Evolutionary conservation across 92 coral and sea anemone genomes (phyloP).

Genomic region (Zoanthus gigantus): DNA sequence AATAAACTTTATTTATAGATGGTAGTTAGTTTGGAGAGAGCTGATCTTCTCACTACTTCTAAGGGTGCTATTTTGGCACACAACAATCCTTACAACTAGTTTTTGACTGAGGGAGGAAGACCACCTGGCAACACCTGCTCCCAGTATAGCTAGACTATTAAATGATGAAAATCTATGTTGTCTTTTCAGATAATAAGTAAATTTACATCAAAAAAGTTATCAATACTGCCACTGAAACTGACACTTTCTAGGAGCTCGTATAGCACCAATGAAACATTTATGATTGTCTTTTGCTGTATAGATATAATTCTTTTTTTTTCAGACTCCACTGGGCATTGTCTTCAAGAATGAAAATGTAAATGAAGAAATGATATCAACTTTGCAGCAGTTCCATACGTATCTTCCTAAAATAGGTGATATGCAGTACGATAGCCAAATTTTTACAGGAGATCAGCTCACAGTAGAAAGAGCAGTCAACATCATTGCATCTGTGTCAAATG

Average conservation of each 20-base stretch:
- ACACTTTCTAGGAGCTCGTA: neutral
- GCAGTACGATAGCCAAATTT: conserved; percentile 50
- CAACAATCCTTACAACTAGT: neutral
- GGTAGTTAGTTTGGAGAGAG: neutral
- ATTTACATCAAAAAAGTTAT: neutral
- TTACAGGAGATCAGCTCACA: conserved; percentile 68
- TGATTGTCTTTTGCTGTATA: neutral
- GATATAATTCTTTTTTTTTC: conserved; percentile 4
- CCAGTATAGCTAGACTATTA: neutral
- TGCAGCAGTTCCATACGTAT: conserved; percentile 65
- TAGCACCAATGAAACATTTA: neutral
- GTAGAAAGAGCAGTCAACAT: conserved; percentile 72
- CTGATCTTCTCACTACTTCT: neutral
- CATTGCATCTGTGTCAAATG: conserved; percentile 67
- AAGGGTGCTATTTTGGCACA: neutral
- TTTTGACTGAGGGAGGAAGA: neutral
- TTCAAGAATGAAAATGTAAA: conserved; percentile 66
- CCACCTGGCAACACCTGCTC: neutral
- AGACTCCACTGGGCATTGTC: conserved; percentile 63
- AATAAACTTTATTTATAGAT: neutral
- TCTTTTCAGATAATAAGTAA: neutral
- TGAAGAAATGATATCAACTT: conserved; percentile 65
- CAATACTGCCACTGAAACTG: neutral
- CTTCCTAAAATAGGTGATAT: conserved; percentile 57
- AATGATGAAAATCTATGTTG: neutral